Conservation (phyloP, 2,888 invertebrate species). For the Hyposoter dolosus region DNA sequence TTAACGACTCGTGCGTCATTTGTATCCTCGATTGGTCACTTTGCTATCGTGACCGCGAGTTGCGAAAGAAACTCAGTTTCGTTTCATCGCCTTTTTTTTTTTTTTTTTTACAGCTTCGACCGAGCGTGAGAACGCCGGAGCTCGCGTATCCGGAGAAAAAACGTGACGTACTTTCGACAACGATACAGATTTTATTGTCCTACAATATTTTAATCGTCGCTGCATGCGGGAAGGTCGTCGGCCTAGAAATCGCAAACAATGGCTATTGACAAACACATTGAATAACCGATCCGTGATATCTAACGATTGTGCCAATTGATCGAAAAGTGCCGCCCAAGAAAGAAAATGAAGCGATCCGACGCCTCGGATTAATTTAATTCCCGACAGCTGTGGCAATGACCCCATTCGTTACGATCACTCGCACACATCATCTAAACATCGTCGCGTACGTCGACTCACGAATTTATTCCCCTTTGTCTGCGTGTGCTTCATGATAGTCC, state of each 20-base stretch:
- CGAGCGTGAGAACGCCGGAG: constrained; percentile 44
- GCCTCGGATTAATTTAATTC: constrained; percentile 19
- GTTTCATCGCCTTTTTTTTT: constrained; percentile 1
- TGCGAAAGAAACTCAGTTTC: background rate
- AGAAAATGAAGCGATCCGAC: background rate
- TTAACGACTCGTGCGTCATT: constrained; percentile 61
- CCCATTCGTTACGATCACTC: background rate
- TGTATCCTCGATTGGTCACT: constrained; percentile 35
- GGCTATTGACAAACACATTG: background rate
- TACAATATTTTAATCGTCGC: background rate
- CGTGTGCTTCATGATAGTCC: constrained; percentile 2
- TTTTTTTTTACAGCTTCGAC: background rate
- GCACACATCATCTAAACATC: background rate
- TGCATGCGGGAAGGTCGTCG: background rate
- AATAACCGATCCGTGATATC: background rate
- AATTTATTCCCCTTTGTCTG: background rate
- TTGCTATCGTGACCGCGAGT: background rate
- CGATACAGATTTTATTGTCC: background rate
- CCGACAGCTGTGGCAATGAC: constrained; percentile 33
- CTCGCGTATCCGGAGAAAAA: constrained; percentile 4
- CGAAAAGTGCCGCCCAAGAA: constrained; percentile 4
- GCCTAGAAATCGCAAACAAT: background rate
- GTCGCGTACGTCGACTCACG: background rate
- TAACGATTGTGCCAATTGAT: constrained; percentile 34
- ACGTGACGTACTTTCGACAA: background rate